Evolutionary conservation across 2,113 vertebrate species (phyloP).

Genomic region (Tachycineta bicolor): DNA sequence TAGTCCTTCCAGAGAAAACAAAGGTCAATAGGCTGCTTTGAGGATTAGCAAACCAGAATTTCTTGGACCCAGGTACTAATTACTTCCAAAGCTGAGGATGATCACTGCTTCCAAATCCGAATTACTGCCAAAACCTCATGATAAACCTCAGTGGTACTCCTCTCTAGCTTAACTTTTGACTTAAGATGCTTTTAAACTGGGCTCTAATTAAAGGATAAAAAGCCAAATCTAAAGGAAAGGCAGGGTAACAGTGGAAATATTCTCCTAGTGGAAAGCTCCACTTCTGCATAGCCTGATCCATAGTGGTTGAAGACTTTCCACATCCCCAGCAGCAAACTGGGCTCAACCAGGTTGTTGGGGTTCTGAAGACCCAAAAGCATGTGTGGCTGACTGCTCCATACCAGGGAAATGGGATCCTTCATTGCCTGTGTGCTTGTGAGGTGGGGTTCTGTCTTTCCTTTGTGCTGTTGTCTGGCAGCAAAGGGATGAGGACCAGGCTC

Average conservation of each 20-base stretch:
- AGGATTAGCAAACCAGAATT: conserved; percentile 52
- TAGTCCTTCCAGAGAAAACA: conserved; percentile 55
- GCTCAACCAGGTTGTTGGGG: background rate
- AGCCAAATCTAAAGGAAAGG: background rate
- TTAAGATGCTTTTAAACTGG: background rate
- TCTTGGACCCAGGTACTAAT: conserved; percentile 44
- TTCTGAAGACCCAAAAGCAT: background rate
- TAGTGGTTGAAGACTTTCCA: background rate
- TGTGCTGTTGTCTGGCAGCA: background rate
- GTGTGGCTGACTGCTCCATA: background rate
- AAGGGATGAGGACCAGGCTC: background rate
- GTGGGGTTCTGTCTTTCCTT: background rate
- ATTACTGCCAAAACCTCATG: conserved; percentile 21
- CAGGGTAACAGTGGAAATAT: background rate
- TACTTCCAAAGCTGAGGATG: conserved; percentile 36
- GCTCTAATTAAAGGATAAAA: background rate
- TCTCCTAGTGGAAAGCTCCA: background rate
- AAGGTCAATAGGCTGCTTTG: conserved; percentile 36
- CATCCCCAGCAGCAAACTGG: background rate
- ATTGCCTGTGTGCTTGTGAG: background rate
- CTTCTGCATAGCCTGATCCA: background rate
- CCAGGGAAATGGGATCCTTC: background rate
- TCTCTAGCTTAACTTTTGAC: background rate
- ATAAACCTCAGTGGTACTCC: background rate
- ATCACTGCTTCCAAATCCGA: conserved; percentile 6